These are phyloP conservation scores for Itoplectis maculator DNA, from an alignment of 2,888 invertebrate species.

Conservation along the genomic window DNA sequence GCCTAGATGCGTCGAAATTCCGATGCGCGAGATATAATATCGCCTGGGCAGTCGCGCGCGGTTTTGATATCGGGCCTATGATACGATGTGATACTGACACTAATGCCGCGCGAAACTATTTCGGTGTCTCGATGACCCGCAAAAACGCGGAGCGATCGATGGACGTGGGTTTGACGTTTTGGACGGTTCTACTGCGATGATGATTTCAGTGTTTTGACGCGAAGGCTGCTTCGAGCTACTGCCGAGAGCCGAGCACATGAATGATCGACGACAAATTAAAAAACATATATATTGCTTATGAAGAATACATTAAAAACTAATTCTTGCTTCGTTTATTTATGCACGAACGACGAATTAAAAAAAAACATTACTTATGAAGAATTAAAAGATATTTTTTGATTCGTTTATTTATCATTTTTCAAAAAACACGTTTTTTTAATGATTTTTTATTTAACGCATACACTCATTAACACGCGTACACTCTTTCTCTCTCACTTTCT, in stretches of 20 bases:
- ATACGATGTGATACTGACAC: too few relatives aligned
- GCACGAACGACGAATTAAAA: neutral
- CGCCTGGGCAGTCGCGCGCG: neutral
- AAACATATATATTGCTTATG: too few relatives aligned
- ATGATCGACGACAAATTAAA: too few relatives aligned
- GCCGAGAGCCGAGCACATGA: too few relatives aligned
- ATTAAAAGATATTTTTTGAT: neutral
- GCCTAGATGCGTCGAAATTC: constrained; percentile 1
- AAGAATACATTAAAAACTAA: too few relatives aligned
- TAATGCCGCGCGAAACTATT: too few relatives aligned
- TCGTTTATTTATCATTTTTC: constrained; percentile 35
- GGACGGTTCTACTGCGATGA: too few relatives aligned
- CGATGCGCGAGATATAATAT: neutral
- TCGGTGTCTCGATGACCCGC: neutral
- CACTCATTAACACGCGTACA: constrained; percentile 6
- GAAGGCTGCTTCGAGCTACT: too few relatives aligned
- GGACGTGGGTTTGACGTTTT: too few relatives aligned
- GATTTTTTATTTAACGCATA: neutral
- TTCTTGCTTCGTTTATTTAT: too few relatives aligned
- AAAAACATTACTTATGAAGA: neutral
- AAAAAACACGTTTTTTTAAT: neutral
- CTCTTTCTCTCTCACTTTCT: constrained; percentile 4
- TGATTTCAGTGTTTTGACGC: too few relatives aligned
- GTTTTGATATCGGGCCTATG: neutral
- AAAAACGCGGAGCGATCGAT: too few relatives aligned